phyloP scores from a whole-genome alignment of 2,797 vertebrate species.

The Pseudopleuronectes americanus region DNA sequence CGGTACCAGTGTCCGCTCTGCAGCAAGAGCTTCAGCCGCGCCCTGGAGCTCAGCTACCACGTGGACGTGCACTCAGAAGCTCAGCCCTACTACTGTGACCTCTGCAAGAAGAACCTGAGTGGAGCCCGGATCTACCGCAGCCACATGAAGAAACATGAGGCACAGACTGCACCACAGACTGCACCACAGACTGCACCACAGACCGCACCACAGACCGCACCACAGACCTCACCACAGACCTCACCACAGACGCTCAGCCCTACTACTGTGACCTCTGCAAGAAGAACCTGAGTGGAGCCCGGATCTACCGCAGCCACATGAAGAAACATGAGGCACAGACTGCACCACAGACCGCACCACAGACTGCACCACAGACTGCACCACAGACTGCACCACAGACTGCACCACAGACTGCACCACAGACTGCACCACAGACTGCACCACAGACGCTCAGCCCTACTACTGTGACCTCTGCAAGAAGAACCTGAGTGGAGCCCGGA shows the following conservation, averaged over 20 bases:
- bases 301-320: slow-evolving; percentile 65
- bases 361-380: too few species aligned
- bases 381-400: too few species aligned
- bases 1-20: slow-evolving; percentile 67
- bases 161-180: background rate
- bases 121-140: slow-evolving; percentile 57
- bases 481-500: slow-evolving; percentile 61
- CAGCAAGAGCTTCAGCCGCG: slow-evolving; percentile 68
- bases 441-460: slow-evolving; percentile 36
- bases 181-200: too few species aligned
- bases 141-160: slow-evolving; percentile 66
- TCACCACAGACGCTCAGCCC: background rate
- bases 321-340: slow-evolving; percentile 47
- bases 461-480: slow-evolving; percentile 65
- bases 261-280: slow-evolving; percentile 65
- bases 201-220: too few species aligned
- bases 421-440: too few species aligned
- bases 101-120: slow-evolving; percentile 69
- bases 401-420: too few species aligned
- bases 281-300: slow-evolving; percentile 65
- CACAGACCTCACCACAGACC: too few species aligned
- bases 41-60: slow-evolving; percentile 70
- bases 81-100: slow-evolving; percentile 53
- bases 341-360: too few species aligned
- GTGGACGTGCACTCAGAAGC: slow-evolving; percentile 48